A percentile compares a stretch with the other conserved stretches of the same genome.
phyloP scores from a whole-genome alignment of 2,888 invertebrate species.

The Leptinotarsa rubiginosa region DNA sequence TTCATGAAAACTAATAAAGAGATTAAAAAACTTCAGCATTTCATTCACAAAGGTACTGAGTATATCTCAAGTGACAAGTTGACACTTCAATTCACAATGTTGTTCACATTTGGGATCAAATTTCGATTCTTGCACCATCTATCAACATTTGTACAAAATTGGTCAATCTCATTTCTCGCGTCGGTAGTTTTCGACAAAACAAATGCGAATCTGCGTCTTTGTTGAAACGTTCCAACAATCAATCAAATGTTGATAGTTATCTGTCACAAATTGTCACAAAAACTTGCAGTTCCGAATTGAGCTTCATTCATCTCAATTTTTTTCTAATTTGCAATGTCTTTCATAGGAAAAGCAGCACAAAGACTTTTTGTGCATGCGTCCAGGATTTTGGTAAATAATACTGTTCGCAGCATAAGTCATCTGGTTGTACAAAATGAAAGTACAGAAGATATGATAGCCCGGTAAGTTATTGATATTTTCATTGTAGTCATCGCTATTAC shows the following conservation, averaged over 20 bases:
- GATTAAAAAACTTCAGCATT: too few relatives aligned
- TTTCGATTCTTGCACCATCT: too few relatives aligned
- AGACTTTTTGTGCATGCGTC: conserved; percentile 42
- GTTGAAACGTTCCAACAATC: too few relatives aligned
- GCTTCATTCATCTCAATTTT: background rate
- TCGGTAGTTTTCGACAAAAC: too few relatives aligned
- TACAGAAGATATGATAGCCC: conserved; percentile 30
- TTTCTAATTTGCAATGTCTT: conserved; percentile 45
- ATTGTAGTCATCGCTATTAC: background rate
- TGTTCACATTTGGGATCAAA: too few relatives aligned
- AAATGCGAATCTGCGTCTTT: too few relatives aligned
- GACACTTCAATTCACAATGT: too few relatives aligned
- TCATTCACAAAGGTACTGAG: too few relatives aligned
- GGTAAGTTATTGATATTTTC: conserved; percentile 23
- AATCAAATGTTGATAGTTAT: background rate
- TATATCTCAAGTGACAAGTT: too few relatives aligned
- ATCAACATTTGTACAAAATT: too few relatives aligned
- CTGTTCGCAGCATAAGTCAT: conserved; percentile 26
- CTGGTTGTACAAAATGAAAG: conserved; percentile 30
- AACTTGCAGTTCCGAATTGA: background rate
- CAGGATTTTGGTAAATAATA: conserved; percentile 22
- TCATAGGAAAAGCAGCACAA: conserved; percentile 28
- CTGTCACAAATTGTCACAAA: conserved; percentile 21
- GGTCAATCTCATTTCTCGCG: too few relatives aligned
- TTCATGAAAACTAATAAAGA: too few relatives aligned